Evolutionary conservation across 2,888 invertebrate genomes (phyloP).

Genomic region (Notodonta ziczac): DNA sequence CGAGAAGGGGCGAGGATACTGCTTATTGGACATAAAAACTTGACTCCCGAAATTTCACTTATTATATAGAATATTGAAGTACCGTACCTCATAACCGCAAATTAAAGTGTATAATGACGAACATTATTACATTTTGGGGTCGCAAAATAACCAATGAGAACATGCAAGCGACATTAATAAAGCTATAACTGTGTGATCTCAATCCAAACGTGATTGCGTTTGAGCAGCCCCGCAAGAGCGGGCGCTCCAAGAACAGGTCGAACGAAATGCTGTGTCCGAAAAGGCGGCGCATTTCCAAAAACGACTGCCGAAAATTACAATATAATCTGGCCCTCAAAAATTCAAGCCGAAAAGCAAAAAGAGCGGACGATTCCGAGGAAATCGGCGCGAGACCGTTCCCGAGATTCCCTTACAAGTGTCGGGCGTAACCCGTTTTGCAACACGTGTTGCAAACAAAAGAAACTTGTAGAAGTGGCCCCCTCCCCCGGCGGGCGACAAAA

Average conservation of each 20-base stretch:
- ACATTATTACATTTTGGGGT: conserved; percentile 38
- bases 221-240: conserved; percentile 38
- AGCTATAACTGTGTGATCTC: conserved; percentile 53
- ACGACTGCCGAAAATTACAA: conserved; percentile 51
- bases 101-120: conserved; percentile 33
- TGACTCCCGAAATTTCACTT: conserved; percentile 27
- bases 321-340: conserved; percentile 54
- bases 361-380: conserved; percentile 59
- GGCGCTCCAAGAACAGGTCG: conserved; percentile 43
- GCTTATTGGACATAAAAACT: conserved; percentile 33
- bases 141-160: conserved; percentile 37
- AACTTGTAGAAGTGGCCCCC: conserved; percentile 67
- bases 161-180: conserved; percentile 44
- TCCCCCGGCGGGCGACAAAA: conserved; percentile 68
- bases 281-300: conserved; percentile 45
- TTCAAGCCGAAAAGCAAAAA: conserved; percentile 56
- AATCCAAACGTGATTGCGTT: conserved; percentile 49
- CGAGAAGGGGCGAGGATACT: conserved; percentile 33
- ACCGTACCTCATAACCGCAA: conserved; percentile 35
- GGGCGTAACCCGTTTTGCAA: conserved; percentile 80
- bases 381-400: conserved; percentile 61
- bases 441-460: conserved; percentile 83
- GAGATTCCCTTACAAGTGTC: conserved; percentile 75
- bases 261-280: conserved; percentile 38
- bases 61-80: conserved; percentile 33